Evolutionary conservation across 2,797 vertebrate species (phyloP).

Genomic region (Fistularia commersonii): DNA sequence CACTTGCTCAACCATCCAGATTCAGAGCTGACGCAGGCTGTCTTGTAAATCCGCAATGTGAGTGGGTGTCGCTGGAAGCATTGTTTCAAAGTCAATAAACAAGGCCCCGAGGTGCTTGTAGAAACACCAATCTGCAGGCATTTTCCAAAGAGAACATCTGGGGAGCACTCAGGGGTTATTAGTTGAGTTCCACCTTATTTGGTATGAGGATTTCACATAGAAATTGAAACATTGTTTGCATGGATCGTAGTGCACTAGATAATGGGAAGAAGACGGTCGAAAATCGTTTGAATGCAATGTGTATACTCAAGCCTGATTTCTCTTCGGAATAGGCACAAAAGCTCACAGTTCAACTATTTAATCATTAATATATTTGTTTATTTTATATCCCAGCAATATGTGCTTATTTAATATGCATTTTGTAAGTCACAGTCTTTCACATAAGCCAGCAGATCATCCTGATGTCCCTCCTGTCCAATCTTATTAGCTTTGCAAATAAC

Average conservation of each 20-base stretch:
- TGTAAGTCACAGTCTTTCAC: constrained; percentile 29
- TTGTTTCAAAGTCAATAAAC: constrained; percentile 69
- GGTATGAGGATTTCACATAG: constrained; percentile 43
- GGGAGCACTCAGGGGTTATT: constrained; percentile 36
- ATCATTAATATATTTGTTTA: constrained; percentile 37
- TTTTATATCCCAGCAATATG: constrained; percentile 21
- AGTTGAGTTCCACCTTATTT: constrained; percentile 42
- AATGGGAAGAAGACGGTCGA: constrained; percentile 37
- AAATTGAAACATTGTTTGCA: constrained; percentile 38
- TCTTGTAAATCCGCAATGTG: constrained; percentile 59
- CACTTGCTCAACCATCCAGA: constrained; percentile 45
- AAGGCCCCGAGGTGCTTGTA: constrained; percentile 60
- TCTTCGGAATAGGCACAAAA: constrained; percentile 42
- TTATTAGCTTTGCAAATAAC: constrained; percentile 56
- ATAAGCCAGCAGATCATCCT: constrained; percentile 39
- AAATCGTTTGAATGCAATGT: constrained; percentile 10
- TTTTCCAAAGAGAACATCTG: constrained; percentile 54
- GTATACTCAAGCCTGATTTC: constrained; percentile 35
- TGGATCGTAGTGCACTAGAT: constrained; percentile 35
- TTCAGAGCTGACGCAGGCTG: constrained; percentile 42
- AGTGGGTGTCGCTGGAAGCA: constrained; percentile 51
- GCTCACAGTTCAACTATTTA: constrained; percentile 6
- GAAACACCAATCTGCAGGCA: constrained; percentile 64
- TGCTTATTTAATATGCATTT: constrained; percentile 36
- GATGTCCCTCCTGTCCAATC: constrained; percentile 34